Percentiles rank a stretch among this genome's conserved stretches.
Conservation (phyloP, 2,113 vertebrate genomes). For the Crypturellus undulatus region DNA sequence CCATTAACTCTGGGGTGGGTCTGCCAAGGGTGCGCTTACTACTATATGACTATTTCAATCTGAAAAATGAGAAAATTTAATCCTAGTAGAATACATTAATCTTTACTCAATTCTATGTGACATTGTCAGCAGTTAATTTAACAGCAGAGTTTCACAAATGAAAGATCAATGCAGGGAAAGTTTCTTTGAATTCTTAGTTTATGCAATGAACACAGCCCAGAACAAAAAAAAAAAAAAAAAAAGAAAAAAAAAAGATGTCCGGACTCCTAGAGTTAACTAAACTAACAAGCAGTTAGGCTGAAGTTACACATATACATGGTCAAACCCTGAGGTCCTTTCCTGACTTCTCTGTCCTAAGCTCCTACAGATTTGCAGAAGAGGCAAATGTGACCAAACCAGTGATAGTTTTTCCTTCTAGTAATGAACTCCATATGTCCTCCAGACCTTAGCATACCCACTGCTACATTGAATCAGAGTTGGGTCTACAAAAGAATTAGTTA, state of each 20-base stretch:
- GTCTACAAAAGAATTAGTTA: neutral
- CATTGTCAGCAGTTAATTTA: constrained; percentile 48
- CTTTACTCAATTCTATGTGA: constrained; percentile 13
- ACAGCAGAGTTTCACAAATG: constrained; percentile 4
- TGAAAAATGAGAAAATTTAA: constrained; percentile 49
- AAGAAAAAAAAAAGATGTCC: neutral
- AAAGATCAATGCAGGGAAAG: constrained; percentile 5
- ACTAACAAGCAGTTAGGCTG: neutral
- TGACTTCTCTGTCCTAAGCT: neutral
- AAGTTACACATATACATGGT: neutral
- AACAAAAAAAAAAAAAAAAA: neutral
- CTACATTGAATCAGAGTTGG: neutral
- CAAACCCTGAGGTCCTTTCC: neutral
- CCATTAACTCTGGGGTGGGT: constrained; percentile 27
- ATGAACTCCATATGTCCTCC: neutral
- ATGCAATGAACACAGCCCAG: neutral
- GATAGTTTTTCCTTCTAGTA: neutral
- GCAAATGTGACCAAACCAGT: neutral
- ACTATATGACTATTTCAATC: neutral
- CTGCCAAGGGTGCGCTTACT: neutral
- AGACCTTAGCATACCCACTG: neutral
- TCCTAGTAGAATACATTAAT: constrained; percentile 42
- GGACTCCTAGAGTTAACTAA: neutral
- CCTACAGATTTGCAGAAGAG: neutral
- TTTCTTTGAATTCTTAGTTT: constrained; percentile 16